phyloP scores from a whole-genome alignment of 1,140 invertebrate genomes.

The Heliconius hewitsoni region DNA sequence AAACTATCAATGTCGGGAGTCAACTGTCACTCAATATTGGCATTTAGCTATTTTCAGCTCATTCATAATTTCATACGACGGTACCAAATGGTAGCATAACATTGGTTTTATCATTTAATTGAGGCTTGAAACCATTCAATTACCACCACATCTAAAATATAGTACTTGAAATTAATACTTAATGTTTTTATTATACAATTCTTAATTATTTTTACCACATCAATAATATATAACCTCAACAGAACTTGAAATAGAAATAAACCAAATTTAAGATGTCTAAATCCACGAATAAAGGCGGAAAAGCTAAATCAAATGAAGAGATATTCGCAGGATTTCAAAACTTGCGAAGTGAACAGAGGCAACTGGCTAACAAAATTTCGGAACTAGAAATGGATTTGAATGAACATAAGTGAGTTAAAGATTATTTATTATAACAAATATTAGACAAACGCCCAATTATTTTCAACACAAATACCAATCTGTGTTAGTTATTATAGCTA shows the following conservation, averaged over 20 bases:
- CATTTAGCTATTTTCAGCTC: not conserved
- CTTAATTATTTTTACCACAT: not conserved
- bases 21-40: not conserved
- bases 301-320: slow-evolving; percentile 86
- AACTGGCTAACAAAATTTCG: slow-evolving; percentile 91
- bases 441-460: not conserved
- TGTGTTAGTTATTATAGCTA: not conserved
- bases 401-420: slow-evolving; percentile 93
- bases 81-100: slow-evolving; percentile 13
- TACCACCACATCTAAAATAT: not conserved
- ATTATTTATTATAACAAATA: not conserved
- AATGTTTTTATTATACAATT: not conserved
- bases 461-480: not conserved
- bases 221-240: slow-evolving; percentile 4
- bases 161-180: not conserved
- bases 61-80: too few relatives aligned
- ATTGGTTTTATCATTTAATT: not conserved
- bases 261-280: slow-evolving; percentile 44
- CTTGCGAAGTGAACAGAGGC: slow-evolving; percentile 92
- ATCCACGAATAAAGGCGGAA: slow-evolving; percentile 52
- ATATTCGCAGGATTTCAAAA: slow-evolving; percentile 93
- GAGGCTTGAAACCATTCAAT: not conserved
- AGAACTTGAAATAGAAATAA: not conserved
- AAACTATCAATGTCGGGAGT: not conserved
- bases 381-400: slow-evolving; percentile 96